Evolutionary conservation across 92 coral and sea anemone genomes (phyloP).

Genomic region (Phenganax subtilis): DNA sequence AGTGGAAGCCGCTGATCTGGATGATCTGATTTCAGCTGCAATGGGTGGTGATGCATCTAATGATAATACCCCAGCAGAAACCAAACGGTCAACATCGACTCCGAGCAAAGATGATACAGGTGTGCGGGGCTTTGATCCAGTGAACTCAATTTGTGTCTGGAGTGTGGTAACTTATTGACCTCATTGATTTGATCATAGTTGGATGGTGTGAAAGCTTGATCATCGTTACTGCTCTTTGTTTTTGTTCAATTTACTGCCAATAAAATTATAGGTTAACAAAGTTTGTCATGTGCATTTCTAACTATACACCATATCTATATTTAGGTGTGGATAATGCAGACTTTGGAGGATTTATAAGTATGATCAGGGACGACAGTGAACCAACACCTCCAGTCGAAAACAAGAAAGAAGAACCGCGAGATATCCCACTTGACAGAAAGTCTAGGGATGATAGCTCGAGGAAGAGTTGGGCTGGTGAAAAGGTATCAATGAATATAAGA

Average conservation of each 20-base stretch:
- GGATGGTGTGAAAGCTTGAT: too few relatives aligned
- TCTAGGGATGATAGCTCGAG: slow-evolving; percentile 23
- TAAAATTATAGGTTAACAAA: too few relatives aligned
- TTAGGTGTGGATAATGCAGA: slow-evolving; percentile 24
- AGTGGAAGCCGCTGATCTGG: slow-evolving; percentile 2
- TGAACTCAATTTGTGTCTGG: too few relatives aligned
- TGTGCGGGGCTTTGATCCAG: too few relatives aligned
- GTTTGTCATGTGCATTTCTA: too few relatives aligned
- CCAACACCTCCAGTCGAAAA: slow-evolving; percentile 3
- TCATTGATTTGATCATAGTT: too few relatives aligned
- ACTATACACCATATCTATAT: too few relatives aligned
- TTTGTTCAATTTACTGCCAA: too few relatives aligned
- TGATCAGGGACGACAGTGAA: slow-evolving; percentile 33
- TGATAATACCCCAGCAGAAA: background rate
- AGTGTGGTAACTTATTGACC: too few relatives aligned
- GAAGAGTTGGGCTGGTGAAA: slow-evolving; percentile 3
- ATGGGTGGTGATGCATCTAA: slow-evolving; percentile 4
- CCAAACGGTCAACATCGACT: slow-evolving; percentile 28
- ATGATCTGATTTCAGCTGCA: slow-evolving; percentile 24
- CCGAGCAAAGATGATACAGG: slow-evolving; percentile 24
- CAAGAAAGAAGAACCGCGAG: background rate
- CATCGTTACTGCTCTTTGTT: too few relatives aligned
- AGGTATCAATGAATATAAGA: background rate
- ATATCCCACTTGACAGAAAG: slow-evolving; percentile 2
- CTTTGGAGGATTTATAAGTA: slow-evolving; percentile 29